A percentile compares a stretch with the other conserved stretches of the same genome.
These are phyloP conservation scores for Drosophila bunnanda DNA, from an alignment of 2,888 invertebrate genomes.

Conservation along the genomic window DNA sequence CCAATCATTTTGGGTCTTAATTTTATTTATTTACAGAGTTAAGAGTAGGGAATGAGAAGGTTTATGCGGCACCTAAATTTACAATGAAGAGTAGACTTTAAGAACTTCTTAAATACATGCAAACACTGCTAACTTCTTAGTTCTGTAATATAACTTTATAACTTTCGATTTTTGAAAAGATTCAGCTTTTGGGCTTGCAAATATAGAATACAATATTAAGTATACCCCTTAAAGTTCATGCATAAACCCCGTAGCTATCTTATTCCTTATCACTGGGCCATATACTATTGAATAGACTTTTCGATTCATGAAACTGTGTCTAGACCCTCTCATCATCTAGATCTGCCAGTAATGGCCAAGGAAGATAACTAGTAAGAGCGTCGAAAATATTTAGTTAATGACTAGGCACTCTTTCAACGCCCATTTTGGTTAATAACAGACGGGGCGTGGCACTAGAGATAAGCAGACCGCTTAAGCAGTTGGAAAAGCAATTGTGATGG, in stretches of 20 bases:
- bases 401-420: slow-evolving; percentile 44
- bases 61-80: neutral
- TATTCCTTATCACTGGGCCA: slow-evolving; percentile 1
- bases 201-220: neutral
- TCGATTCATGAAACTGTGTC: slow-evolving; percentile 13
- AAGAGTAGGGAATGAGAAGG: neutral
- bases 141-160: neutral
- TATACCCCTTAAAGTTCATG: neutral
- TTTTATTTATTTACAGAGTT: neutral
- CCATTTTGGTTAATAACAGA: slow-evolving; percentile 37
- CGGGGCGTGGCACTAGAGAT: slow-evolving; percentile 34
- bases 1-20: slow-evolving; percentile 26
- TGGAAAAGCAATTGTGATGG: slow-evolving; percentile 26
- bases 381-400: slow-evolving; percentile 63
- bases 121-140: neutral
- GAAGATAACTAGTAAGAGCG: slow-evolving; percentile 42
- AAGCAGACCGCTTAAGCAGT: slow-evolving; percentile 13
- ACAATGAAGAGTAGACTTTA: neutral
- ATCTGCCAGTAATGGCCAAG: slow-evolving; percentile 25
- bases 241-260: slow-evolving; percentile 3
- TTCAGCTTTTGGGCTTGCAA: neutral
- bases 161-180: accelerated
- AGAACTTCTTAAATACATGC: neutral
- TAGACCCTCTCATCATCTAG: slow-evolving; percentile 8
- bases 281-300: slow-evolving; percentile 13